Conservation (phyloP, 1,140 invertebrate genomes). For the Diachasmimorpha longicaudata region DNA sequence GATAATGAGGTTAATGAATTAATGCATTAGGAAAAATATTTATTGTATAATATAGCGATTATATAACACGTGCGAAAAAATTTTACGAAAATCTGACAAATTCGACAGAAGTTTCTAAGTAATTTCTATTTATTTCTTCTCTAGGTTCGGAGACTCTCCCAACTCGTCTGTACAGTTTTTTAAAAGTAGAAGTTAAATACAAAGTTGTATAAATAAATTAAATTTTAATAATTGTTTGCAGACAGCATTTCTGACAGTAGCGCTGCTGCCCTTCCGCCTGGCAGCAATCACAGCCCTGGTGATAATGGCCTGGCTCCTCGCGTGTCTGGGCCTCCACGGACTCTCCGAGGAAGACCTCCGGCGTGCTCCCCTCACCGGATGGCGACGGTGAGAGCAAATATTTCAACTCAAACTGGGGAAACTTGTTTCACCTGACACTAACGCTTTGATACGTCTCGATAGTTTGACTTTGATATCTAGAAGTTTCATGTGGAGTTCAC, state of each 20-base stretch:
- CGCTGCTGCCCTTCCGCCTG: slow-evolving; percentile 78
- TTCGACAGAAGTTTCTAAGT: too few relatives aligned
- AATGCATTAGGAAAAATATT: too few relatives aligned
- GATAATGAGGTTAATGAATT: too few relatives aligned
- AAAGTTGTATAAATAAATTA: too few relatives aligned
- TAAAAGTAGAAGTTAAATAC: too few relatives aligned
- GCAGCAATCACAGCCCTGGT: slow-evolving; percentile 76
- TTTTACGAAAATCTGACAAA: too few relatives aligned
- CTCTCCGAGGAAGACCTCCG: slow-evolving; percentile 77
- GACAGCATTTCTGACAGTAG: slow-evolving; percentile 81
- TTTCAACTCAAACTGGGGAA: not conserved
- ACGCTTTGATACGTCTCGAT: not conserved
- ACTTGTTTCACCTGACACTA: not conserved
- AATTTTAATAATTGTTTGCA: slow-evolving; percentile 53
- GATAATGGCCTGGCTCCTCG: slow-evolving; percentile 80
- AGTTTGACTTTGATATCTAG: not conserved
- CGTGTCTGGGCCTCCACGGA: slow-evolving; percentile 78
- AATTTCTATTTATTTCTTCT: too few relatives aligned
- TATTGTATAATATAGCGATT: too few relatives aligned
- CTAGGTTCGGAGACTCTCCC: too few relatives aligned
- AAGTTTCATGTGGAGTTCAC: too few relatives aligned
- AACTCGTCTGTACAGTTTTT: too few relatives aligned
- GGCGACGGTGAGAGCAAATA: slow-evolving; percentile 75
- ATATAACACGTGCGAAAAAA: too few relatives aligned
- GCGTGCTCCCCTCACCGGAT: slow-evolving; percentile 76